Conservation (phyloP, 2,113 vertebrate genomes). For the Eclectus roratus region DNA sequence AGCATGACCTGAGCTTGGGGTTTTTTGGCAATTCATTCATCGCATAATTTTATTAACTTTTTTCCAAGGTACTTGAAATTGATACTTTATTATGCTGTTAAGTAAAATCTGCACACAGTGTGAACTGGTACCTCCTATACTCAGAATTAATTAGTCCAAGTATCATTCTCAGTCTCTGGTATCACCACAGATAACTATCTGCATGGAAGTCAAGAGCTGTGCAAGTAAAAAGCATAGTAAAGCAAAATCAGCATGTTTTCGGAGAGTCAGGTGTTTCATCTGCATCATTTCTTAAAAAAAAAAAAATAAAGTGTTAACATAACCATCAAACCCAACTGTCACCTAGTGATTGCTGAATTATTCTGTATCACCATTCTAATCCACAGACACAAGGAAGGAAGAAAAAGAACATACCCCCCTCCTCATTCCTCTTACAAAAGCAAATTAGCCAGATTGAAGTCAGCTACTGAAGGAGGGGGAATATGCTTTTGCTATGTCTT, state of each 20-base stretch:
- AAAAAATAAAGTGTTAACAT: neutral
- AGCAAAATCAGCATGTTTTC: neutral
- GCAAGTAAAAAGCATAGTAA: neutral
- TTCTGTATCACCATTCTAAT: neutral
- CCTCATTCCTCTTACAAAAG: neutral
- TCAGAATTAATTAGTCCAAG: neutral
- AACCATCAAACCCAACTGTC: neutral
- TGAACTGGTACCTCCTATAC: neutral
- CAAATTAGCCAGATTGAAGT: slow-evolving; percentile 62
- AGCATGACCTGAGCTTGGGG: rapidly evolving
- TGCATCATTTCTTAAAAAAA: neutral
- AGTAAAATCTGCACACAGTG: neutral
- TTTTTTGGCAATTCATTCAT: neutral
- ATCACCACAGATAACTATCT: neutral
- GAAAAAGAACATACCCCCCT: slow-evolving; percentile 29
- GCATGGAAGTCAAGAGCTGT: neutral
- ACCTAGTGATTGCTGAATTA: slow-evolving; percentile 1
- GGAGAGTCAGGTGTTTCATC: neutral
- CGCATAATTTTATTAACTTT: neutral
- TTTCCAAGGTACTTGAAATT: neutral
- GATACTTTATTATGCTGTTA: neutral
- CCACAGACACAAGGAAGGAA: neutral
- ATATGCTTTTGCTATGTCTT: slow-evolving; percentile 37
- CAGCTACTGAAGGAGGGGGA: slow-evolving; percentile 47
- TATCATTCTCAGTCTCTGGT: neutral